Evolutionary conservation across 2,797 vertebrate genomes (phyloP), one percentile per base, ranked within the genome.

Genomic region (Tamandua tetradactyla): DNA sequence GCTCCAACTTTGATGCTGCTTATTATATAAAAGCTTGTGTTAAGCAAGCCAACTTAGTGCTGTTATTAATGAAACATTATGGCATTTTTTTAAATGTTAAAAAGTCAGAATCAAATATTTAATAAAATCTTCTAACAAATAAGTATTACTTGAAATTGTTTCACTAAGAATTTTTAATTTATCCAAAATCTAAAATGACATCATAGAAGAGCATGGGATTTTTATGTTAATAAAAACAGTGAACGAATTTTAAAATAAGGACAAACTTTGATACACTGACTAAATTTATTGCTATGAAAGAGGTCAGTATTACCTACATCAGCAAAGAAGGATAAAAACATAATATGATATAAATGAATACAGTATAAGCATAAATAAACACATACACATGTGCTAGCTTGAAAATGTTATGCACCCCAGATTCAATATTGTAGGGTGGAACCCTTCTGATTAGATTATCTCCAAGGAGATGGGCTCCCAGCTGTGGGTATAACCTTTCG

Each of bases 101-200:
- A 89, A 49, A 68, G 30, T n/a, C n/a, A 3, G 30, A 87, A 78
- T 49, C 35, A 59, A 75, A 4, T 49, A 27, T 22, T 72, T 68
- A 93, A 35, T 69, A 83, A 95, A 93, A 83, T 42, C 5, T 76
- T 87, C 55, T 49, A 18, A 44, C 18, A 44, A 66, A 84, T 61
- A 20, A 89, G 81, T 35, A 95, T 25, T 64, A 40, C 8, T 68
- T 72, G 27, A 35, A 76, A 72, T 25, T 68, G n/a, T 79, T 72
- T 89, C 72, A 80, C 61, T 55, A 84, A 88, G 25, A 94, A 76
- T 83, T 81, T 80, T 9, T 62, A 76, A 61, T 49, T 59, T 79
- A 83, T 68, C 13, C 25, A 75, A 95, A 64, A 69, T 86, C 59
- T 75, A 37, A 94, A 84, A 55, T 64, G 11, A 7, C 25, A 96